Base-by-base conservation (phyloP, 2,113 vertebrate genomes). In the Propithecus coquereli region DNA sequence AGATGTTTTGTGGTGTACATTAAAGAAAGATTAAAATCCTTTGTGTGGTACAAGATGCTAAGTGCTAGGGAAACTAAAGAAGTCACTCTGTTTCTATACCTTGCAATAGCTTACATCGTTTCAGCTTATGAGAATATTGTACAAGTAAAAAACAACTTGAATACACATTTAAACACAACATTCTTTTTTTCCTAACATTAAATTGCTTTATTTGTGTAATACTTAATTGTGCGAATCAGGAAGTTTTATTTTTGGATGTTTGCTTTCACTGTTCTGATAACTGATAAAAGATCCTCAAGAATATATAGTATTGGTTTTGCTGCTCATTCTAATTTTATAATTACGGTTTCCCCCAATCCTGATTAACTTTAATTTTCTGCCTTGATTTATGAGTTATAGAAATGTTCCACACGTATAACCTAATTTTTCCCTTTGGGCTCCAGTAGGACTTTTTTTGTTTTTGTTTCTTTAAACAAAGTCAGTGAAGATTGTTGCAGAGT, bases 331-430 rank as follows among this genome's bases (percentile, higher is more conserved):
- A n/a, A 79, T 86, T 96, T 89, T 95, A 77, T 11, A 94, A 54
- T 85, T 94, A 66, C 5, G 66, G 8, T 73, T 91, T 87, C 12
- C 50, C 52, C 63, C 34, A 43, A 12, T 90, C 14, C 74, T 84
- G 65, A 85, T 95, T 86, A 63, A 70, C 65, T 90, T 84, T 45
- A 94, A 20, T 93, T 96, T 97, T 93, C 45, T 52, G 30, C 83
- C 70, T 81, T 91, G 66, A 43, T 88, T 96, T 89, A 59, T 86
- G 83, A 92, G 57, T 94, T 83, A 23, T 63, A 92, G 63, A 89
- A 93, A 40, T 94, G 50, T 11, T 90, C 18, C 23, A 84, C 32
- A 82, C 37, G 3, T 93, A 74, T n/a, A 95, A 94, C 12, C 27
- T 93, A 4, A 22, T 82, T 91, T 82, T 82, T 59, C 52, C 18